Base-by-base conservation (phyloP, 2,888 invertebrate genomes). In the Clunio marinus region DNA sequence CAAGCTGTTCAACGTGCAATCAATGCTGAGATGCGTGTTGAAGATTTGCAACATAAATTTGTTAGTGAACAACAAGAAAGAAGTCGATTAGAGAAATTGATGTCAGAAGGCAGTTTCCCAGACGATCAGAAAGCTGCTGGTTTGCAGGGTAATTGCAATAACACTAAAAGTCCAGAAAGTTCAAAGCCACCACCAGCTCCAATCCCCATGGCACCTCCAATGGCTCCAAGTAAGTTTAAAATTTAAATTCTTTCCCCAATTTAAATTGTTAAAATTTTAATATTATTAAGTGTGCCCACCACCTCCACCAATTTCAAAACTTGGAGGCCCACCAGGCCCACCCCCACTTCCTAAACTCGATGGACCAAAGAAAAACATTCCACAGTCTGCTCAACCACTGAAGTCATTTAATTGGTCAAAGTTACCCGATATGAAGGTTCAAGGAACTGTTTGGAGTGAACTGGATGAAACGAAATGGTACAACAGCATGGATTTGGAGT, bases 321-420 rank as follows among this genome's bases (percentile, higher is more conserved):
- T 62, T 15, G 0, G 28, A 35, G 17, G 15, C 63, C 77, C 10
- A 7, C 57, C 57, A 57, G 57, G 57, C 2, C 78, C 77, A 15
- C 82, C 84, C 0, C 77, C 78, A 20, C 82, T 84, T 0, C 80
- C 84, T 7, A 83, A 84, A 62, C 75, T 80, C 0, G 87, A 87
- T 70, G 79, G 82, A 59, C 81, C 83, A 17, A 87, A 88, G 77
- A 95, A 93, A 79, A 92, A 95, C 78, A 91, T 95, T 69, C 98
- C 98, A 10, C 91, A 92, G 73, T 93, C 97, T 0, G 86, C 91
- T 3, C 93, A 93, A 78, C 93, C 96, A 0, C 80, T 98, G 68
- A 97, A 97, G 78, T 94, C 95, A 68, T 94, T 98, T 81, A 98
- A 98, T 81, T 98, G 98, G 98, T 91, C 93, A 65, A 96, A 94